phyloP scores from a whole-genome alignment of 2,797 vertebrate species.

The Eupleurogrammus muticus region DNA sequence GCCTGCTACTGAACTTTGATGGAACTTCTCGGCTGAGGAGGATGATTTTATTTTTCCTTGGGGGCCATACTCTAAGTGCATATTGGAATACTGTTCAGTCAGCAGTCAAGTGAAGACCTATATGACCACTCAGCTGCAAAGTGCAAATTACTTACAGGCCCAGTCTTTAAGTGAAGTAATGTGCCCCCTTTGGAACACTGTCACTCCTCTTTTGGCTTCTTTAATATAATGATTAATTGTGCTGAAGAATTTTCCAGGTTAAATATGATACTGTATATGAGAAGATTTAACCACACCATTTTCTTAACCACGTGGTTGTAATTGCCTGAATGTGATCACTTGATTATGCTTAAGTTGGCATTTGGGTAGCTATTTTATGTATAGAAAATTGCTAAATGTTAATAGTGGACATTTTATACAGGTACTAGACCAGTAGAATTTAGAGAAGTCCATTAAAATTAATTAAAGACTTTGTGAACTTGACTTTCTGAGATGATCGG shows the following conservation, averaged over 20 bases:
- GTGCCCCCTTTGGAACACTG: conserved; percentile 25
- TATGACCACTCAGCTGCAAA: conserved; percentile 59
- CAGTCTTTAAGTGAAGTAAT: conserved; percentile 55
- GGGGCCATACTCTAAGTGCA: conserved; percentile 43
- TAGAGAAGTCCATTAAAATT: no score
- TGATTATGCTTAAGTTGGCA: background rate
- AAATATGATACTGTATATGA: background rate
- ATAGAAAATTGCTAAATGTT: background rate
- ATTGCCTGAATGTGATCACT: background rate
- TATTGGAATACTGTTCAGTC: conserved; percentile 61
- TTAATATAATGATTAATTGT: conserved; percentile 40
- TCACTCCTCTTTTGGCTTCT: conserved; percentile 26
- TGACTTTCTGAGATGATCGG: no score
- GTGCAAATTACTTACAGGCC: conserved; percentile 59
- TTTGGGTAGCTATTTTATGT: background rate
- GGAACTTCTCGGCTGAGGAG: conserved; percentile 56
- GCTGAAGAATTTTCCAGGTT: conserved; percentile 10
- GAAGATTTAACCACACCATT: conserved; percentile 5
- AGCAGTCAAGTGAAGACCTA: conserved; percentile 63
- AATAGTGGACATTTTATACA: background rate
- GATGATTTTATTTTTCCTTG: conserved; percentile 59
- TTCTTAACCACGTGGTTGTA: background rate
- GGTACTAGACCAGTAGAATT: no score
- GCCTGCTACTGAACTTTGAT: conserved; percentile 66
- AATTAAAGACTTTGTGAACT: no score